phyloP scores from a whole-genome alignment of 2,113 vertebrate species.

The Athene cunicularia region DNA sequence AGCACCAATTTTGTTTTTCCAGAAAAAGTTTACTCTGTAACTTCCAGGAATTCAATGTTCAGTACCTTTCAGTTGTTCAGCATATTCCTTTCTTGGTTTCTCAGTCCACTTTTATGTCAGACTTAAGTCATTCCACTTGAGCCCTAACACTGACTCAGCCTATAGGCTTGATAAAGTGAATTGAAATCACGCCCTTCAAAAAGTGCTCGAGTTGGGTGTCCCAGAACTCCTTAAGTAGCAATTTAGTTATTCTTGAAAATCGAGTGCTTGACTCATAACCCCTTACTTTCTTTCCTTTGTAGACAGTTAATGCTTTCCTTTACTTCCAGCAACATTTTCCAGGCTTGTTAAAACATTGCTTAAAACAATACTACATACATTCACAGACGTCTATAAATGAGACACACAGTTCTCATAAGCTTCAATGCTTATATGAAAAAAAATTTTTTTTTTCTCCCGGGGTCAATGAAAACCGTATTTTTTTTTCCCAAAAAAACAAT shows the following conservation, averaged over 20 bases:
- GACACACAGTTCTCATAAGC: not conserved
- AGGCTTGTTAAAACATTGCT: not conserved
- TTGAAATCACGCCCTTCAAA: not conserved
- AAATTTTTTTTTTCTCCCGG: not conserved
- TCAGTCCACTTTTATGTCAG: not conserved
- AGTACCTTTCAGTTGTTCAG: not conserved
- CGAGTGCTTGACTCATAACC: not conserved
- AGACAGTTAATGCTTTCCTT: not conserved
- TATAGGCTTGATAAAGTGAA: not conserved
- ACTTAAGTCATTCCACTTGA: not conserved
- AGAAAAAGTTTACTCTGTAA: not conserved
- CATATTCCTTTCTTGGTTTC: not conserved
- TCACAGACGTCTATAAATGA: not conserved
- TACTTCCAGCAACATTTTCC: not conserved
- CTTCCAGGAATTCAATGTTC: not conserved
- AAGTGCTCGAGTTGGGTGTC: not conserved
- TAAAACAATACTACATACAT: not conserved
- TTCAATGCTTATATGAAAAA: constrained; percentile 2
- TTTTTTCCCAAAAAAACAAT: not conserved
- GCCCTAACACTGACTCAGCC: not conserved
- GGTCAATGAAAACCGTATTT: constrained; percentile 28
- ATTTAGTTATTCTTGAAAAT: not conserved
- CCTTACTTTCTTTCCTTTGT: not conserved
- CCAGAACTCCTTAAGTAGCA: not conserved
- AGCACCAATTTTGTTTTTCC: not conserved